A percentile compares a stretch with the other conserved stretches of the same genome.
phyloP scores from a whole-genome alignment of 2,113 vertebrate genomes.

The Percopsis transmontana region DNA sequence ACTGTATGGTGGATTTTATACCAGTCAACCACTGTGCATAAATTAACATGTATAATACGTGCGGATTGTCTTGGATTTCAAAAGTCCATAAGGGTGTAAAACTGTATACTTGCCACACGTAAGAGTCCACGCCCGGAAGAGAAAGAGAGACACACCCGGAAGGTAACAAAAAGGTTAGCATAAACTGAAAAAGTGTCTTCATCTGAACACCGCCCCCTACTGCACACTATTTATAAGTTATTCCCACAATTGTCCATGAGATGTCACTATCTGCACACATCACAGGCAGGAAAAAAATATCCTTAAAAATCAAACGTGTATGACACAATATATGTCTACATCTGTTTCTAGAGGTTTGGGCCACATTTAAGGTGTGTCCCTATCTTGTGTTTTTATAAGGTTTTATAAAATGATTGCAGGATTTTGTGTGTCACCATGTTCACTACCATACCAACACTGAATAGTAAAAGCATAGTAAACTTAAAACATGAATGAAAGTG shows the following conservation, averaged over 20 bases:
- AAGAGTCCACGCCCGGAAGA: slow-evolving; percentile 76
- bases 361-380: too few species aligned
- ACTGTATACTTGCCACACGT: slow-evolving; percentile 70
- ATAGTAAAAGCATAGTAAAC: too few species aligned
- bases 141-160: slow-evolving; percentile 25
- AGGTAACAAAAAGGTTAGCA: slow-evolving; percentile 27
- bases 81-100: neutral
- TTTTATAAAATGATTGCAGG: too few species aligned
- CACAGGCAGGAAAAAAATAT: neutral
- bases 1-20: neutral
- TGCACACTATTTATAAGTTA: neutral
- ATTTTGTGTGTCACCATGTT: too few species aligned
- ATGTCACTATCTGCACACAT: slow-evolving; percentile 39
- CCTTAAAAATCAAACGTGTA: neutral
- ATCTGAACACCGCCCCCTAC: slow-evolving; percentile 22
- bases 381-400: too few species aligned
- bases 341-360: neutral
- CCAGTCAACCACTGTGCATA: accelerated
- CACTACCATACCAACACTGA: too few species aligned
- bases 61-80: slow-evolving; percentile 69
- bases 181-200: neutral
- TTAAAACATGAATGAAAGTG: neutral
- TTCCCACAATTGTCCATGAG: slow-evolving; percentile 19
- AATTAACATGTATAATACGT: neutral
- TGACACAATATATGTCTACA: neutral